Evolutionary conservation across 2,888 invertebrate species (phyloP).

Genomic region (Hyles lineata): DNA sequence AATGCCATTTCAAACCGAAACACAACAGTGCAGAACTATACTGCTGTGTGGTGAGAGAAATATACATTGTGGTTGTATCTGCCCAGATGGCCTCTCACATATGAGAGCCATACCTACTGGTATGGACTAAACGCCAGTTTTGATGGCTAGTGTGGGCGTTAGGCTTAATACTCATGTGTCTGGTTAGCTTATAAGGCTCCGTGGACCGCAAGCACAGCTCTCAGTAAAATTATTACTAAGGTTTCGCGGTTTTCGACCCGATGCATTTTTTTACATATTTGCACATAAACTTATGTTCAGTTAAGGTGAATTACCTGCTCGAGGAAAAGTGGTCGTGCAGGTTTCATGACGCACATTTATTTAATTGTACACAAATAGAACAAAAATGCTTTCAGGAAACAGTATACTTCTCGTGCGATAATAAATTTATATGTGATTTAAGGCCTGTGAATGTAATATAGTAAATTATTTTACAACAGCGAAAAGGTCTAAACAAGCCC

Average conservation of each 20-base stretch:
- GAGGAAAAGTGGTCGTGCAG: constrained; percentile 26
- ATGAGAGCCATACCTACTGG: no score
- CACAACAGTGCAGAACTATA: no score
- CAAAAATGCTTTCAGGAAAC: constrained; percentile 14
- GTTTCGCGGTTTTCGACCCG: constrained; percentile 56
- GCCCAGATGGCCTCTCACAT: no score
- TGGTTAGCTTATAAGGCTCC: constrained; percentile 16
- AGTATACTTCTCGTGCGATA: not conserved
- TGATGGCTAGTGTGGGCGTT: not conserved
- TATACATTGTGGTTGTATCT: no score
- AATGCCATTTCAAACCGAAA: no score
- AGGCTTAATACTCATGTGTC: not conserved
- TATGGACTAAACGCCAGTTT: not conserved
- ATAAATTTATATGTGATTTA: constrained; percentile 14
- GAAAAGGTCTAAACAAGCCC: constrained; percentile 10
- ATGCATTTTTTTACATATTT: constrained; percentile 31
- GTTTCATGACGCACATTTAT: constrained; percentile 23
- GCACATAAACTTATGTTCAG: constrained; percentile 18
- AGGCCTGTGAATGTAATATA: not conserved
- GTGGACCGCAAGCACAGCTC: constrained; percentile 21
- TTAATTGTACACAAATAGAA: constrained; percentile 21
- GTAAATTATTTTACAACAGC: constrained; percentile 13
- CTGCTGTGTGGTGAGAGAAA: no score
- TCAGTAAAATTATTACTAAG: constrained; percentile 47
- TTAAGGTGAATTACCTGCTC: constrained; percentile 23